Base-by-base conservation (phyloP, 1,140 invertebrate genomes). In the Hormaphis cornu region DNA sequence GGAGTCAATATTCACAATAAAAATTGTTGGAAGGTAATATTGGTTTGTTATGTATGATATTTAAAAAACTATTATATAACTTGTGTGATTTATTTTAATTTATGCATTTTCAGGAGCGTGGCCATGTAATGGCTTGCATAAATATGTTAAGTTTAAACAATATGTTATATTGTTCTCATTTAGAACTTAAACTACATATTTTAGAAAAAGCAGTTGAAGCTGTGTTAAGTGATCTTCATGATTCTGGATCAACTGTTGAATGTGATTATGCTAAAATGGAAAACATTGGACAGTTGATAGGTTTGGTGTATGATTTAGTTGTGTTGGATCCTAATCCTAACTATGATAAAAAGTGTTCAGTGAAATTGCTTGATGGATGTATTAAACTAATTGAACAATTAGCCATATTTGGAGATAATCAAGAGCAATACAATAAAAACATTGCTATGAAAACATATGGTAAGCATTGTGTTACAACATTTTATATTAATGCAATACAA, bases 141-240 rank as follows among this genome's bases (percentile, higher is more conserved):
- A 84, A 85, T 76, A 75, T 83, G n/a, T 73, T 85, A 22, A 82
- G 80, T 12, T 75, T 84, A 33, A 83, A 82, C 66, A 84, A 85
- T 74, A 79, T 81, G 69, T 74, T 86, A n/a, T 80, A 84, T 24
- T 79, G 79, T 46, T 83, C 83, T 14, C 80, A 83, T 74, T 76
- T 82, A 22, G 79, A 83, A 69, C 72, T 86, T 52, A 84, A 84
- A 71, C 73, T 85, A 59, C 78, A 80, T n/a, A 78, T 86, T 30
- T 69, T 86, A 16, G 85, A 86, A 76, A 82, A 85, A 79, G 81
- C 82, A 22, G 78, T 86, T 5, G 81, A 85, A 73, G 82, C 82
- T 0, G 81, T 82, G 42, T 76, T 84, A 2, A 77, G 79, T 37
- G 84, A 86, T 73, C 78, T 85, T 7, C 80, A 80, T 54, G 82